Base-by-base conservation (phyloP, 1,140 invertebrate genomes). In the Drosophila rufa region DNA sequence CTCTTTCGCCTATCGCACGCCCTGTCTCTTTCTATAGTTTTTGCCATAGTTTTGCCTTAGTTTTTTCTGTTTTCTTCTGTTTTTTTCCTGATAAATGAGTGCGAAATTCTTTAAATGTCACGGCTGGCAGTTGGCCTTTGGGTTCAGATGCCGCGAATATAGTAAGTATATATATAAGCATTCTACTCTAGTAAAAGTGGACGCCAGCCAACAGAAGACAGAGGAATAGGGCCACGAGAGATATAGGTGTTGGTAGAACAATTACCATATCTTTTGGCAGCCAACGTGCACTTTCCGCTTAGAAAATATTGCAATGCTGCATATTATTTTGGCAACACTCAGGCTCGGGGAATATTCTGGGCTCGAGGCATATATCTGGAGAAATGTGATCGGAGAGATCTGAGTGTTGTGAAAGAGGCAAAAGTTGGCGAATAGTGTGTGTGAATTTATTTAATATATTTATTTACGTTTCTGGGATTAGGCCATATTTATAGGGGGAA, bases 31-130 rank as follows among this genome's bases (percentile, higher is more conserved):
- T 15, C 30, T 15, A 45, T 61, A 66, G 62, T 66, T 66, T 62
- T 17, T n/a, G 27, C 56, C 57, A 62, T 33, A 66, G 62, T 65
- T 67, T 22, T 15, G 6, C 17, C 27, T 36, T 36, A 30, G 25
- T 22, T 68, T 36, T 75, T 42, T 47, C 15, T 11, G 66, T 40
- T 40, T 57, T 17, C n/a, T n/a, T 9, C n/a, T 25, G 15, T 27
- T 67, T 64, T 42, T 27, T 56, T 27, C 25, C 60, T 42, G 78
- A 64, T 75, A 69, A 79, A 82, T 71, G 79, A 79, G 80, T 86
- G 80, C 71, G 79, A 86, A 86, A 83, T 87, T 87, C 84, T 80
- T 68, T 51, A 87, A 86, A 86, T 86, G 83, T 86, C 83, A 87
- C 76, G 83, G 83, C 76, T 86, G 80, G 84, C 83, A 86, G 83